A percentile compares a stretch with the other conserved stretches of the same genome.
Conservation (phyloP, 2,113 vertebrate species). For the Bothrops jararaca region DNA sequence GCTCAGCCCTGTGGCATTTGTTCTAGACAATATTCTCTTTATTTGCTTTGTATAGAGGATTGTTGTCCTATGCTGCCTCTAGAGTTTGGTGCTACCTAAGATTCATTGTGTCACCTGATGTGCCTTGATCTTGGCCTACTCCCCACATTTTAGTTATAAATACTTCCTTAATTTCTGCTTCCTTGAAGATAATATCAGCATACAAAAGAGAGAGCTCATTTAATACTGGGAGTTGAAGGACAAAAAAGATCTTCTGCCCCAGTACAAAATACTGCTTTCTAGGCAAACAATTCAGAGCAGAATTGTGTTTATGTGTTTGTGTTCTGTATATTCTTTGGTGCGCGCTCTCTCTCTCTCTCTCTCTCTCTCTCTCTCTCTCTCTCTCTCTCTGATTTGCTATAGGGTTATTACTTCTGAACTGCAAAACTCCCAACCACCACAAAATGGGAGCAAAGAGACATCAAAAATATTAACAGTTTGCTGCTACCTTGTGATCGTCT, state of each 20-base stretch:
- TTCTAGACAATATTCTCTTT: neutral
- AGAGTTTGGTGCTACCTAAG: neutral
- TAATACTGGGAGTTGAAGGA: neutral
- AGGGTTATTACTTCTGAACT: neutral
- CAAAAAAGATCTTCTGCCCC: neutral
- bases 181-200: constrained; percentile 38
- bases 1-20: neutral
- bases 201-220: neutral
- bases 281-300: neutral
- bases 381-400: neutral
- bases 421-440: neutral
- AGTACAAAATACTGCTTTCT: neutral
- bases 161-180: constrained; percentile 23
- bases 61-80: neutral
- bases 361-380: neutral
- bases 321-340: neutral
- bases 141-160: constrained; percentile 14
- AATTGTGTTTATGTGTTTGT: no score
- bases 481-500: neutral
- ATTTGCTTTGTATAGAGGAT: neutral
- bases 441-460: neutral
- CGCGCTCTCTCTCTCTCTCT: neutral
- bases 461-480: neutral
- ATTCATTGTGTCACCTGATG: neutral
- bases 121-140: neutral